Conservation (phyloP, 2,888 invertebrate species). For the Cylindroiulus punctatus region DNA sequence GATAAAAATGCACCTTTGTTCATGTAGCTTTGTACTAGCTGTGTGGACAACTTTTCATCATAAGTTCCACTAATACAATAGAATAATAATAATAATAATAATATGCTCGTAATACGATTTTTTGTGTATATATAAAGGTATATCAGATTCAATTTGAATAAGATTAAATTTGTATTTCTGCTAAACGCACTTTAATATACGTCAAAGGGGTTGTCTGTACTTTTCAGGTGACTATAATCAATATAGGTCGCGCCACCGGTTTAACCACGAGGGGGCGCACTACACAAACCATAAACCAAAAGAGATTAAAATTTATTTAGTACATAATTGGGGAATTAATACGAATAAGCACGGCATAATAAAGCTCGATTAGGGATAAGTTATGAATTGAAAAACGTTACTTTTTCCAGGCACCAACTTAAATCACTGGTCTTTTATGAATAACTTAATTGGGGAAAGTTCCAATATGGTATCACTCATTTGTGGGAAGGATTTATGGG, state of each 20-base stretch:
- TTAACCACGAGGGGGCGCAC: not conserved
- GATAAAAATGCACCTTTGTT: not conserved
- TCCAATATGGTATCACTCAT: no score
- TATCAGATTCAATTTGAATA: not conserved
- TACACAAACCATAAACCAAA: not conserved
- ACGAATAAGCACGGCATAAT: not conserved
- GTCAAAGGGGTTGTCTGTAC: constrained; percentile 16
- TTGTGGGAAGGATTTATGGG: no score
- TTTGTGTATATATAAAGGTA: not conserved
- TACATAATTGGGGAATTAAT: not conserved
- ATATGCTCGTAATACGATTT: constrained; percentile 22
- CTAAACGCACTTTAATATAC: not conserved
- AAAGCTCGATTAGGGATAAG: not conserved
- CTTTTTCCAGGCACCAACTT: no score
- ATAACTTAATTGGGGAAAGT: no score
- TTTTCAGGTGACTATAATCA: constrained; percentile 29
- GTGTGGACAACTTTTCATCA: not conserved
- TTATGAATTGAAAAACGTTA: not conserved
- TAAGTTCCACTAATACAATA: not conserved
- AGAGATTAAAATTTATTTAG: not conserved
- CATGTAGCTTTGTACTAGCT: not conserved
- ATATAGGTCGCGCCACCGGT: not conserved
- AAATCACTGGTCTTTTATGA: no score
- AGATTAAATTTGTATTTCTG: not conserved
- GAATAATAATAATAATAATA: not conserved